Conservation (phyloP, 2,113 vertebrate species). For the Arizona elegans region DNA sequence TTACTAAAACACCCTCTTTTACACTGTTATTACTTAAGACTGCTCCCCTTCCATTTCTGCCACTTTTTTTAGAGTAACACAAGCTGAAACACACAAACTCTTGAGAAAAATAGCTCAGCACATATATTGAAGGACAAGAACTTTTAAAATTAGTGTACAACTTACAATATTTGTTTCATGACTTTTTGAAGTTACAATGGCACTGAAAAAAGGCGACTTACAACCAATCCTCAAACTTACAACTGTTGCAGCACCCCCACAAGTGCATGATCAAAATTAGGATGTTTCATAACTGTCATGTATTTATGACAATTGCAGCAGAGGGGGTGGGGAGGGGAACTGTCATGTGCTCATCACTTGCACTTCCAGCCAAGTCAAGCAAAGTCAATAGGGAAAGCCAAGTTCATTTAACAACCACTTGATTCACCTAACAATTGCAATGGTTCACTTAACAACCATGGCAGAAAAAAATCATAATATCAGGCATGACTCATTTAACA, state of each 20-base stretch:
- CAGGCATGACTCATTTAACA: background rate
- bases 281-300: background rate
- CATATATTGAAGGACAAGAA: conserved; percentile 36
- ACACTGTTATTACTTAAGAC: conserved; percentile 46
- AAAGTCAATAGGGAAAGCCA: background rate
- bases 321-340: no score
- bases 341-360: background rate
- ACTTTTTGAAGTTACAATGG: background rate
- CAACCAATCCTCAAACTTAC: no score
- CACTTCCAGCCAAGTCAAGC: background rate
- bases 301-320: background rate
- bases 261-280: background rate
- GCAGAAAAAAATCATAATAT: background rate
- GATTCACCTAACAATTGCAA: background rate
- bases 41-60: conserved; percentile 58
- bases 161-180: no score
- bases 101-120: conserved; percentile 59
- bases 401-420: background rate
- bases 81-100: conserved; percentile 69
- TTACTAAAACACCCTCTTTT: conserved; percentile 30
- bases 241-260: background rate
- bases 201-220: background rate
- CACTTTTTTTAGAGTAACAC: conserved; percentile 54
- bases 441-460: background rate
- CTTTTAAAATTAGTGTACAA: background rate